Percentiles rank a stretch among this genome's conserved stretches.
Evolutionary conservation across 2,888 invertebrate species (phyloP).

Genomic region (Rhamnusium bicolor): DNA sequence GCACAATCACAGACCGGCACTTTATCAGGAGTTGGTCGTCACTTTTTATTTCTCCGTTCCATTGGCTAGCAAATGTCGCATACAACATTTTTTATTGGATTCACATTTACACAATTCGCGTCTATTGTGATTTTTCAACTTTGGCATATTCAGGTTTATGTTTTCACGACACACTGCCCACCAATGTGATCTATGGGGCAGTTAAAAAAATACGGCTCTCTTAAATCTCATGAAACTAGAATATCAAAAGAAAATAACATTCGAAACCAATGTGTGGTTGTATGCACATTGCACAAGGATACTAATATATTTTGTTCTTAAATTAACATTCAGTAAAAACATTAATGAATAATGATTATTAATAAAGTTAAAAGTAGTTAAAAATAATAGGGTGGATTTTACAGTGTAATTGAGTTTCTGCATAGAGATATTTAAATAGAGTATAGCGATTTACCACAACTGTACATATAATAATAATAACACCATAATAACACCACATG

Average conservation of each 20-base stretch:
- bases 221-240: not conserved
- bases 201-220: slow-evolving; percentile 14
- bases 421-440: too few species aligned
- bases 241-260: not conserved
- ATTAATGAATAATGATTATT: too few species aligned
- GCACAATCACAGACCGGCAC: slow-evolving; percentile 24
- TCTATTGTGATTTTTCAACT: slow-evolving; percentile 45
- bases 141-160: slow-evolving; percentile 37
- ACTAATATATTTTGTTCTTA: too few species aligned
- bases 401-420: too few species aligned
- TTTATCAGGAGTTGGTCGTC: slow-evolving; percentile 36
- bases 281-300: too few species aligned
- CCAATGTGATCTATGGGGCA: slow-evolving; percentile 27
- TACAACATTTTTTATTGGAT: slow-evolving; percentile 42
- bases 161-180: slow-evolving; percentile 30
- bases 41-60: slow-evolving; percentile 39
- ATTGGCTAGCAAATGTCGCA: slow-evolving; percentile 47
- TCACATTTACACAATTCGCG: slow-evolving; percentile 39
- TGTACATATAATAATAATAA: too few species aligned
- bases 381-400: too few species aligned
- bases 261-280: not conserved
- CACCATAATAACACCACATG: too few species aligned
- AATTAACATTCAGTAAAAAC: too few species aligned
- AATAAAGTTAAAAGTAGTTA: too few species aligned
- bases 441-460: too few species aligned